Evolutionary conservation across 1,140 invertebrate species (phyloP).

Genomic region (Ceratoteleas bidentatus): DNA sequence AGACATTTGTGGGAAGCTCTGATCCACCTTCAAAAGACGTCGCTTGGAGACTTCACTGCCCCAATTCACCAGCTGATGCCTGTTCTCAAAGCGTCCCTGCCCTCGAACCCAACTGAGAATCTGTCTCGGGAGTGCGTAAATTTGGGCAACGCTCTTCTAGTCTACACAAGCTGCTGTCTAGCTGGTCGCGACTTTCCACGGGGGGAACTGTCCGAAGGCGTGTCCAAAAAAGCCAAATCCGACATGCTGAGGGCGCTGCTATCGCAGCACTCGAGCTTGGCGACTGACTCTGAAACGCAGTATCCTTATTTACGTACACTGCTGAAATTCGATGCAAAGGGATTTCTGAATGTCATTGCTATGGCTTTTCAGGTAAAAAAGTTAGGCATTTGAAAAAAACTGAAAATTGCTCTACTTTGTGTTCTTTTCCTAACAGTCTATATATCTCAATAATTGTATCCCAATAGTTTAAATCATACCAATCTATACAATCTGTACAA

Average conservation of each 20-base stretch:
- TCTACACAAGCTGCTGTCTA: constrained; percentile 96
- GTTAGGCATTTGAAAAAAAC: neutral
- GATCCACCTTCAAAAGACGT: constrained; percentile 93
- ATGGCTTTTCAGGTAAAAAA: constrained; percentile 91
- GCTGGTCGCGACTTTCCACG: constrained; percentile 94
- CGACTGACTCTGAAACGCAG: constrained; percentile 85
- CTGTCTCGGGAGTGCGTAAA: constrained; percentile 80
- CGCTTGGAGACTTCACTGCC: constrained; percentile 90
- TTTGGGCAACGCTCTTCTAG: constrained; percentile 94
- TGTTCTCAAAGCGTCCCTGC: constrained; percentile 79
- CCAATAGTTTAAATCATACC: neutral
- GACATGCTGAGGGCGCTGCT: constrained; percentile 86
- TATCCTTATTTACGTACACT: constrained; percentile 92
- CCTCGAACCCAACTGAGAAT: constrained; percentile 60
- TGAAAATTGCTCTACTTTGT: neutral
- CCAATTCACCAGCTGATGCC: constrained; percentile 90
- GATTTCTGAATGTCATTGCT: constrained; percentile 94
- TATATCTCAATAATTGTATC: neutral
- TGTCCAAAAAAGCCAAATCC: constrained; percentile 87
- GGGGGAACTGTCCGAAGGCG: constrained; percentile 89
- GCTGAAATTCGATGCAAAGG: constrained; percentile 92
- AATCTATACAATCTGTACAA: neutral
- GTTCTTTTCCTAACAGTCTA: neutral
- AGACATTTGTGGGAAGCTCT: constrained; percentile 92
- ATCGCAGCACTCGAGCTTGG: constrained; percentile 86